Evolutionary conservation across 2,888 invertebrate genomes (phyloP).

Genomic region (Anagyrus pseudococci): DNA sequence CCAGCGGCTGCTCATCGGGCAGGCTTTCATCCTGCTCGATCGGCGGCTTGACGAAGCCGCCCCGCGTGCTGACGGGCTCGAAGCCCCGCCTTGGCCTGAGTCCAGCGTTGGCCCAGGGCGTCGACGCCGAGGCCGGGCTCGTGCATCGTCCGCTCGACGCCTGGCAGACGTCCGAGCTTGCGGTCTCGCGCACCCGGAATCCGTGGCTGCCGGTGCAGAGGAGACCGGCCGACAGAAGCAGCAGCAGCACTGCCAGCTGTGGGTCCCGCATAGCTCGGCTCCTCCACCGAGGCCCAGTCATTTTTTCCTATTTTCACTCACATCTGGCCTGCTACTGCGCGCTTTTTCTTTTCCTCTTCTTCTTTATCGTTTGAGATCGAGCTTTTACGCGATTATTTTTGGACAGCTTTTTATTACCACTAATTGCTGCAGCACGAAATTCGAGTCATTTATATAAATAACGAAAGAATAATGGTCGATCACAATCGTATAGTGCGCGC

Average conservation of each 20-base stretch:
- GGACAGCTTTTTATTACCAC: too few species aligned
- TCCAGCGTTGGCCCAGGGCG: not conserved
- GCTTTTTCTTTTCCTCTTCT: too few species aligned
- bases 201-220: slow-evolving; percentile 48
- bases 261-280: too few species aligned
- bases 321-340: slow-evolving; percentile 14
- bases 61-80: slow-evolving; percentile 42
- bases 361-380: not conserved
- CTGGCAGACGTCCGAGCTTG: slow-evolving; percentile 38
- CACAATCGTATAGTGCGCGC: too few species aligned
- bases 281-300: slow-evolving; percentile 46
- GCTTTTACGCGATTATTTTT: not conserved
- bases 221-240: slow-evolving; percentile 43
- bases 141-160: slow-evolving; percentile 21
- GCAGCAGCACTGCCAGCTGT: slow-evolving; percentile 30
- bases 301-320: slow-evolving; percentile 17
- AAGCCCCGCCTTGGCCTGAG: slow-evolving; percentile 32
- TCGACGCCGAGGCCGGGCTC: not conserved
- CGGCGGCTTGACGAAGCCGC: slow-evolving; percentile 40
- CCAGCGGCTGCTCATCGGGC: slow-evolving; percentile 46
- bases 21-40: slow-evolving; percentile 41
- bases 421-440: not conserved
- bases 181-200: slow-evolving; percentile 53
- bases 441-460: not conserved
- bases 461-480: too few species aligned